Conservation (phyloP, 1,140 invertebrate species). For the Euborellia annulipes region DNA sequence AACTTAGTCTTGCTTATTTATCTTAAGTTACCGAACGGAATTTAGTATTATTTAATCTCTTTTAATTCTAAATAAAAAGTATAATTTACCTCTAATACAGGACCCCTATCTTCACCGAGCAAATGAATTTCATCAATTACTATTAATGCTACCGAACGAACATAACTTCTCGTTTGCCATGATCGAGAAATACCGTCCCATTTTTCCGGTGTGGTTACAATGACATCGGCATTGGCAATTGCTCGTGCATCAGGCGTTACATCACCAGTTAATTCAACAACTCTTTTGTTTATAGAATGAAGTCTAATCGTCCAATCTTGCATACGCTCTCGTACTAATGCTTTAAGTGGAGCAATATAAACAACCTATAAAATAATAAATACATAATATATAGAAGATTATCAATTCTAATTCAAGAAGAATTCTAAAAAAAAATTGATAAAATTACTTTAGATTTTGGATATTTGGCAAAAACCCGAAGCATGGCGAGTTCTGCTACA, state of each 20-base stretch:
- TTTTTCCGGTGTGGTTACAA: conserved; percentile 98
- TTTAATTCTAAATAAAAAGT: too few species aligned
- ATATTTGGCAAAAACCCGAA: conserved; percentile 73
- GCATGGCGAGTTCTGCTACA: conserved; percentile 94
- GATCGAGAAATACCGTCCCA: conserved; percentile 97
- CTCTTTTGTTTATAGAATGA: conserved; percentile 58
- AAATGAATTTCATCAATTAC: conserved; percentile 99
- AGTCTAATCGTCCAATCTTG: conserved; percentile 91
- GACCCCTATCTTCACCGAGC: conserved; percentile 75
- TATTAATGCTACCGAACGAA: conserved; percentile 80
- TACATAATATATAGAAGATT: too few species aligned
- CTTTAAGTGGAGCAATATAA: conserved; percentile 97
- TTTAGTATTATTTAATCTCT: too few species aligned
- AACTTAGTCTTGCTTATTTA: too few species aligned
- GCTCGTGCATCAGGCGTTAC: conserved; percentile 82
- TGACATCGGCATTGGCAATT: conserved; percentile 71
- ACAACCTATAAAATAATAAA: conserved; percentile 47
- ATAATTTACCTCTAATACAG: conserved; percentile 61
- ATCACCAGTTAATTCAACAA: conserved; percentile 93
- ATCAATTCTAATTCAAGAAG: not conserved
- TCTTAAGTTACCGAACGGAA: too few species aligned
- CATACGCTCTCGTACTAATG: conserved; percentile 89
- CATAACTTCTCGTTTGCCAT: conserved; percentile 94
- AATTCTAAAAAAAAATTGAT: not conserved
- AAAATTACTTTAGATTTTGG: conserved; percentile 61